Percentiles rank a stretch among this genome's conserved stretches.
Conservation (phyloP, 2,113 vertebrate genomes). For the Suricata suricatta region DNA sequence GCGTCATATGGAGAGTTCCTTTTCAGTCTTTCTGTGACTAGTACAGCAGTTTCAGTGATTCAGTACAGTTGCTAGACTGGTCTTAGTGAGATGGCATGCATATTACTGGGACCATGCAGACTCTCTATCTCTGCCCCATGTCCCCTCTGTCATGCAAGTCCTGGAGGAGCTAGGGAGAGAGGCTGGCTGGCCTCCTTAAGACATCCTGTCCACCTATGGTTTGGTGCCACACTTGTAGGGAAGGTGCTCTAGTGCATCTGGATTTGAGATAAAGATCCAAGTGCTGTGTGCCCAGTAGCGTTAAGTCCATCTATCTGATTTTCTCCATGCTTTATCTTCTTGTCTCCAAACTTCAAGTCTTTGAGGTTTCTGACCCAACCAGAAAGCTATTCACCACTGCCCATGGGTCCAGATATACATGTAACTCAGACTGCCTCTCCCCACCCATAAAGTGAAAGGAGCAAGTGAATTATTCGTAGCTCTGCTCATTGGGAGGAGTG, state of each 20-base stretch:
- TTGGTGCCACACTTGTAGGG: background rate
- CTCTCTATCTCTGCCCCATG: background rate
- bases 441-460: background rate
- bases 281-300: background rate
- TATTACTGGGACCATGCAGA: background rate
- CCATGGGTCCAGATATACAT: background rate
- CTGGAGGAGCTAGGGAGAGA: background rate
- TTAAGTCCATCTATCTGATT: background rate
- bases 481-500: background rate
- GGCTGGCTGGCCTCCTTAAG: background rate
- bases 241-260: background rate
- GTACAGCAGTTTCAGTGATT: background rate
- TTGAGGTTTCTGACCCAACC: background rate
- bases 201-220: background rate
- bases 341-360: background rate
- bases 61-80: background rate
- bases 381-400: background rate
- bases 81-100: background rate
- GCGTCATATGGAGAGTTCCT: background rate
- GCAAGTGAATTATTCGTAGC: background rate
- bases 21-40: background rate
- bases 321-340: background rate
- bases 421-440: background rate
- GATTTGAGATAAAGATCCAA: background rate
- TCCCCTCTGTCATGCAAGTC: background rate